Evolutionary conservation across 1,140 invertebrate species (phyloP).

Genomic region (Dendrolimus kikuchii): DNA sequence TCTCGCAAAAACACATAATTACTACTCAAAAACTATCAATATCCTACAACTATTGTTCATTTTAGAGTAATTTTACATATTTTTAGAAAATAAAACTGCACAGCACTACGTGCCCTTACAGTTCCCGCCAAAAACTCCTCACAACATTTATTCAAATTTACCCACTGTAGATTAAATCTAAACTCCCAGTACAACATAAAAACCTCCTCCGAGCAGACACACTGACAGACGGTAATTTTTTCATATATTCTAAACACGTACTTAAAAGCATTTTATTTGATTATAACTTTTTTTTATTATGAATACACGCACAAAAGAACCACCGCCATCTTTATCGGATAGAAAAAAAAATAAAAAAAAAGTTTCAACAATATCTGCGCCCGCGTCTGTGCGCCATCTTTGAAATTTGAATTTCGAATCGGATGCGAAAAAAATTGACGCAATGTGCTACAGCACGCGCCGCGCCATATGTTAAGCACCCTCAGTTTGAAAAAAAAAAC

Average conservation of each 20-base stretch:
- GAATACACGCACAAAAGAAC: conserved; percentile 4
- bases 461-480: conserved; percentile 43
- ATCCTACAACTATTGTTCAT: too few species aligned
- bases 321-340: conserved; percentile 4
- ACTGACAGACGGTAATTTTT: background rate
- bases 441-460: conserved; percentile 63
- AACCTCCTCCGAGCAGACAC: background rate
- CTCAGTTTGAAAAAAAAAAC: conserved; percentile 30
- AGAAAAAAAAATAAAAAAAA: conserved; percentile 25
- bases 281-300: conserved; percentile 14
- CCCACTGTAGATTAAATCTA: too few species aligned
- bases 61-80: too few species aligned
- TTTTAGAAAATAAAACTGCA: too few species aligned
- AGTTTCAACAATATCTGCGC: conserved; percentile 35
- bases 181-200: background rate
- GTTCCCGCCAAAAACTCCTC: background rate
- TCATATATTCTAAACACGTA: background rate
- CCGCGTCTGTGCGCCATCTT: conserved; percentile 47
- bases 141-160: too few species aligned
- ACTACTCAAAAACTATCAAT: too few species aligned
- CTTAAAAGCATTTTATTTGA: conserved; percentile 22
- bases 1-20: too few species aligned
- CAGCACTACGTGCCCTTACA: too few species aligned
- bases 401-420: conserved; percentile 63
- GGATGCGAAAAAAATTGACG: conserved; percentile 65